These are phyloP conservation scores for Chlamydotis undulata DNA, from an alignment of 2,113 vertebrate genomes.

Conservation along the genomic window DNA sequence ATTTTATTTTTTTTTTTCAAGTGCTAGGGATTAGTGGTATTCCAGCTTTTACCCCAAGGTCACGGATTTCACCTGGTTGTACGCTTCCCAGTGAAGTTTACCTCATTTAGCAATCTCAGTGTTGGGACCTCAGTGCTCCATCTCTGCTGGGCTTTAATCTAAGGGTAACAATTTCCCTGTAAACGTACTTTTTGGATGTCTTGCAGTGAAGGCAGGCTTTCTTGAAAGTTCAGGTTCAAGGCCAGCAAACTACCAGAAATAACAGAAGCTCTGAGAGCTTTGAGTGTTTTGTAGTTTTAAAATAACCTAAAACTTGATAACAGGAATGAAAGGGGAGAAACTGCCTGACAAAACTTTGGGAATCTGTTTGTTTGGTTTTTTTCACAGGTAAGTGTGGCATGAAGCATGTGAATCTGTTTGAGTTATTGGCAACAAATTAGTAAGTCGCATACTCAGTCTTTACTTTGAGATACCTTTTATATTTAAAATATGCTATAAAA, in stretches of 20 bases:
- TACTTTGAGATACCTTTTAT: background rate
- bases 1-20: background rate
- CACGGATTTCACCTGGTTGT: background rate
- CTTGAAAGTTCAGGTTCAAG: background rate
- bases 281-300: slow-evolving; percentile 8
- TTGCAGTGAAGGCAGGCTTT: background rate
- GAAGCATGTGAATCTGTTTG: background rate
- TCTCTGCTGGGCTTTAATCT: background rate
- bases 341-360: background rate
- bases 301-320: slow-evolving; percentile 24
- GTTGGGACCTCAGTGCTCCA: background rate
- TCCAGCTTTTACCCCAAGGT: background rate
- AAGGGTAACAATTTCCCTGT: background rate
- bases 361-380: background rate
- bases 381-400: background rate
- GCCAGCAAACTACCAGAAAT: background rate
- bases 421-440: background rate
- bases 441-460: background rate
- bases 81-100: background rate
- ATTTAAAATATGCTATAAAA: background rate
- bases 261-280: background rate
- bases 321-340: background rate
- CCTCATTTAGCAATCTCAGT: background rate
- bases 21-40: background rate
- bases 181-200: background rate